Evolutionary conservation across 1,140 invertebrate genomes (phyloP), one percentile per base, ranked within the genome.

Genomic region (Meloidogyne chitwoodi): DNA sequence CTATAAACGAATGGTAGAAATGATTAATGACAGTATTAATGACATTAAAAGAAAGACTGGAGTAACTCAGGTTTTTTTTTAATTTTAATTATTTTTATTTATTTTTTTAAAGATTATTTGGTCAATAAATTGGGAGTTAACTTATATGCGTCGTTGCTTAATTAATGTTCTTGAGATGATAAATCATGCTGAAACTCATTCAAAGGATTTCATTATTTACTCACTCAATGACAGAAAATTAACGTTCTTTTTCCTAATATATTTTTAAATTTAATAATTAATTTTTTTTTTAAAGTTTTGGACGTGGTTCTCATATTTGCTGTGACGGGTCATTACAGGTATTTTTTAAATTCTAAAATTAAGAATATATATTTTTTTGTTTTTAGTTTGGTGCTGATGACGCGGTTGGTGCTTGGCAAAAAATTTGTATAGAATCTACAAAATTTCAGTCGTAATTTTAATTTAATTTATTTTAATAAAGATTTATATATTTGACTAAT

Each of bases 71-170:
- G 79, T 82, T 72, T 19, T 82, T 72, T 19, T 31, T 10, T 10
- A 75, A 71, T 38, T 24, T 75, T 66, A 8, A 75, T 31, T 44
- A 22, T 71, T 70, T 26, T n/a, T 26, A 8, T 22, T 56, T 62
- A 19, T 24, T 12, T 22, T 19, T 76, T 75, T 74, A 12, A 16
- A 79, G 78, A 74, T 80, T 1, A 19, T 76, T 14, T 82, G 81
- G 81, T 56, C 74, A 27, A 84, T 82, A 26, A 78, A 69, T 69
- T 82, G 81, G 81, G 79, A 82, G 12, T 74, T 84, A 62, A 68
- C 68, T 26, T 83, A 81, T 69, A 77, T 84, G 82, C 67, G 82
- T 12, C 78, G 81, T 44, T 82, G 81, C 70, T 69, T 82, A n/a
- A 41, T 67, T 0, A 82, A 81, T 44, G 68, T 82, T 38, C 81